Base-by-base conservation (phyloP, 1,140 invertebrate species). In the Coboldia fuscipes region DNA sequence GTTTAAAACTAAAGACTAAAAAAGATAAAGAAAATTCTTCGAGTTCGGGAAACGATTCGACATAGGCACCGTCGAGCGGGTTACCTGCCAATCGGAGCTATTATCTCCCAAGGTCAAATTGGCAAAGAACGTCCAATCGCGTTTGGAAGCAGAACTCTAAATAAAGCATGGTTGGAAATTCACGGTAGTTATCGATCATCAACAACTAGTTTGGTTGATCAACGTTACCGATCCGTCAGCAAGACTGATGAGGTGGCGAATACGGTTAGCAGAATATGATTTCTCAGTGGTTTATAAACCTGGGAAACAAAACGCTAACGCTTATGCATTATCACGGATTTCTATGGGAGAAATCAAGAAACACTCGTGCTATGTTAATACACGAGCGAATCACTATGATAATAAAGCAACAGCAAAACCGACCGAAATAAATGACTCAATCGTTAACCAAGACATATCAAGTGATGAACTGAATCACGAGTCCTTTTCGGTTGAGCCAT, bases 111-210 rank as follows among this genome's bases (percentile, higher is more conserved):
- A 38, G 45, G 42, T 20, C 16, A 39, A 14, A 30, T 41, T 23
- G 44, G 42, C 5, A 39, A 35, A 13, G 41, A 40, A 40, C 26
- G 39, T 15, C 53, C 54, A 1, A 46, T 56, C 13, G 40, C 43
- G 4, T 62, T 50, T 41, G 48, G 50, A 0, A 54, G 47, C 24
- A 33, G 56, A 26, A 47, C 42, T 9, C 36, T 62, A 23, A 59
- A 54, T 39, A 38, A 45, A 26, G 45, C 49, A 55, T 35, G 57
- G 56, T 14, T 46, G 34, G 21, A 48, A 58, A 31, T 69, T 68
- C 38, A 57, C 40, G 15, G 47, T 68, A 2, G 35, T 56, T 10
- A 67, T 60, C 1, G 64, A 71, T 39, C 58, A 69, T 40, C 45
- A 46, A 39, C 54, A 58, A 0, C 38, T 68, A 15, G 44, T 40